phyloP scores from a whole-genome alignment of 2,797 vertebrate species.

The Choloepus didactylus region DNA sequence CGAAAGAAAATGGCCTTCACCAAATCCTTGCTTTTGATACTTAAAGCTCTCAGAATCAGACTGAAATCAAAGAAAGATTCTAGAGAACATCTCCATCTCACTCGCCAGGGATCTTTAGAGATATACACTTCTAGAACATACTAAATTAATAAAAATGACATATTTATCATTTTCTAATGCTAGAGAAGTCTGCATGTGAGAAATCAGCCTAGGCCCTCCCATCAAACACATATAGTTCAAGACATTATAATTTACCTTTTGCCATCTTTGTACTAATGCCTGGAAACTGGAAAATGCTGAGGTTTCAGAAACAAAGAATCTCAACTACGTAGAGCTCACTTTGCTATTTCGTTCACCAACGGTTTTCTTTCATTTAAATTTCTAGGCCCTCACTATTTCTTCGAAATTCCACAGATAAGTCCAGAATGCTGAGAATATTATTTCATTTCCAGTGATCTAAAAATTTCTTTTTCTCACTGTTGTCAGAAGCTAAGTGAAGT shows the following conservation, averaged over 20 bases:
- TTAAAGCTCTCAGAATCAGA: slow-evolving; percentile 19
- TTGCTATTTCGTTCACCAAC: not conserved
- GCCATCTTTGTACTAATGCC: not conserved
- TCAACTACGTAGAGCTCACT: not conserved
- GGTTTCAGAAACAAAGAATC: not conserved
- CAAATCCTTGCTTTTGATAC: not conserved
- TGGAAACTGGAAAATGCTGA: not conserved
- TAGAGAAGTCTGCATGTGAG: not conserved
- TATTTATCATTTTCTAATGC: not conserved
- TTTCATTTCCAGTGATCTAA: not conserved
- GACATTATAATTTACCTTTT: not conserved
- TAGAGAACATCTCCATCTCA: slow-evolving; percentile 7
- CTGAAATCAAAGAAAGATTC: slow-evolving; percentile 30
- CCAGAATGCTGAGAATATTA: not conserved
- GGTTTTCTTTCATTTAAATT: not conserved
- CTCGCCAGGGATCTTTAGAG: not conserved
- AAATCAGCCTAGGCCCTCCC: not conserved
- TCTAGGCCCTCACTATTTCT: not conserved
- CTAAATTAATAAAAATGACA: not conserved
- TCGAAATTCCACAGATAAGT: not conserved
- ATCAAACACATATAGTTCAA: not conserved
- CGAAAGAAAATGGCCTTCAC: not conserved
- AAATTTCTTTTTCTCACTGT: not conserved
- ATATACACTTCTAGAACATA: not conserved
- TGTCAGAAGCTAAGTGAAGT: not conserved